Base-by-base conservation (phyloP, 30 jellyfish, hydroid and myxozoan species). In the Morbakka virulenta region DNA sequence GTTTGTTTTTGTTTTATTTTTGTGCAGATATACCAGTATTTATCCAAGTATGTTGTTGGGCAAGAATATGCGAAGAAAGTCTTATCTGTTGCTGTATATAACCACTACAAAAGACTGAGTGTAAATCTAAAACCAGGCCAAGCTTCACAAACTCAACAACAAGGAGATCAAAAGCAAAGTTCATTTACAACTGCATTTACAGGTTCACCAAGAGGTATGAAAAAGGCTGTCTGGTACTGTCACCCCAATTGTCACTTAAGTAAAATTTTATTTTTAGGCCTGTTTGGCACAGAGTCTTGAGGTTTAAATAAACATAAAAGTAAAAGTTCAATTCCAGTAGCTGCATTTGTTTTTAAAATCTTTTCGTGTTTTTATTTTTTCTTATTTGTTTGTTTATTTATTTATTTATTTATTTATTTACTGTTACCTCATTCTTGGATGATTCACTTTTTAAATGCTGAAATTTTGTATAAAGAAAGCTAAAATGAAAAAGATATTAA, bases 41-140 rank as follows among this genome's bases (percentile, higher is more conserved):
- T 92, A 22, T 92, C 98, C 32, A 84, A 85, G 14, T 92, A 92
- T 67, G 98, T 92, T 31, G 98, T 92, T 66, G 98, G 98, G 3
- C 98, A 92, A 66, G 96, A 92, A 47, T 77, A 69, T 32, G 98
- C 98, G n/a, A 92, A 92, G 84, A 85, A 85, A 64, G 98, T 92
- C 2, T 81, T 92, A 1, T 80, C 98, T 24, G 96, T 85, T n/a
- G 98, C 98, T 33, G 98, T 92, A 2, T 92, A 92, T 35, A 85
- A 92, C 71, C 98, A 92, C 51, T 92, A 92, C 64, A 92, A 92
- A 51, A 53, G 98, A 12, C 78, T 92, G 28, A 47, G 76, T 64
- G 98, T 92, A 22, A 92, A 92, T 72, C 11, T 92, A 28, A 84
- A 94, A 48, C 12, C 92, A 23, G 79, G 57, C 17, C 76, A 79